Base-by-base conservation (phyloP, 1,140 invertebrate genomes). In the Contarinia nasturtii region DNA sequence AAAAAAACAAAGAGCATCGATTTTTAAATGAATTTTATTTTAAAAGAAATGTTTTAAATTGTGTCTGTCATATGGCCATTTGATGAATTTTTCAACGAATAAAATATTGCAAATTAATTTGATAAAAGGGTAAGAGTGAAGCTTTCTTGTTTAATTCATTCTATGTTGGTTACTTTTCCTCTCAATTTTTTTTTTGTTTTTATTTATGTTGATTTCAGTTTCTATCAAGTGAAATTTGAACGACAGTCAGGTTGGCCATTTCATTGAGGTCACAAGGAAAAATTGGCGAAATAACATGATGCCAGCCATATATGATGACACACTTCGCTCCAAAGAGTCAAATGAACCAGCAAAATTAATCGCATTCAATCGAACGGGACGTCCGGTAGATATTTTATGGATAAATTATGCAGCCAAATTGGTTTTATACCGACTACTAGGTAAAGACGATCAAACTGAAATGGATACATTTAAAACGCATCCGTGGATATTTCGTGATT, bases 391-490 rank as follows among this genome's bases (percentile, higher is more conserved):
- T 48, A 59, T 86, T 0, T 75, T 79, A 53, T 87, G 85, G 85
- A 68, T 82, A 34, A 75, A 85, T 61, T 85, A 75, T 57, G 59
- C 69, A 40, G 82, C 83, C 0, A 55, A 57, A 19, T 63, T 68
- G 20, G 61, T 74, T 14, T 63, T 64, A 33, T 81, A 79, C 53
- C 65, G 66, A 36, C 67, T 64, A 2, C 55, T 82, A 7, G 52
- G 58, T 14, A 61, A 70, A 14, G 60, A 56, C 3, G 55, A 71
- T 12, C 67, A 60, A 53, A 8, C 56, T 73, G 11, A 72, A 78
- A 70, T 80, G 2, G 76, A 80, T 53, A 84, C 82, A 0, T 85
- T 69, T 59, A 76, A 71, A 17, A 72, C 71, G 2, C 82, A 85
- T 66, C 76, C 77, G 7, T 85, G 80, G 80, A 71, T 82, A 22